Conservation (phyloP, 2,797 vertebrate species). For the Hippopotamyrus pictus region DNA sequence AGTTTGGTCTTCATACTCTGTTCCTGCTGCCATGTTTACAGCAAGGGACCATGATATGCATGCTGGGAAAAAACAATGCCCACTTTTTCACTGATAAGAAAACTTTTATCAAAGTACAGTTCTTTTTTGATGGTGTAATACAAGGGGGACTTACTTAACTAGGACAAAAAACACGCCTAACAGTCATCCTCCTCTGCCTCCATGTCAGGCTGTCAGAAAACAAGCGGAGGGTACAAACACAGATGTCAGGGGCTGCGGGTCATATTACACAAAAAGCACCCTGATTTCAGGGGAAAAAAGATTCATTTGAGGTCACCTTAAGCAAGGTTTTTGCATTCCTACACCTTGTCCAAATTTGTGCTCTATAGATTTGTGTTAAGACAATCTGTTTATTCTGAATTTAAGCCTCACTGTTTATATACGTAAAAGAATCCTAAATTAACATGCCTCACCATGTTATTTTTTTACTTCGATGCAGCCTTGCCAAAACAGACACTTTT, state of each 20-base stretch:
- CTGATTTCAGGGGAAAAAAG: not conserved
- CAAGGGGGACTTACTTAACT: slow-evolving; percentile 4
- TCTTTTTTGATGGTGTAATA: slow-evolving; percentile 1
- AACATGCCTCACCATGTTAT: slow-evolving; percentile 6
- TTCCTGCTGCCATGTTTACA: not conserved
- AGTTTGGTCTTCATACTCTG: not conserved
- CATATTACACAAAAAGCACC: not conserved
- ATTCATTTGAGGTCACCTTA: not conserved
- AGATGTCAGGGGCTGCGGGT: not conserved
- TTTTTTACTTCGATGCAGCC: not conserved
- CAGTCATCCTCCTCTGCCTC: not conserved
- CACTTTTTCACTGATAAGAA: slow-evolving; percentile 7
- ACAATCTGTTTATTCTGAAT: not conserved
- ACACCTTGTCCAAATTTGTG: not conserved
- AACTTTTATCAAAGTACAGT: not conserved
- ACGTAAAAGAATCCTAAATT: slow-evolving; percentile 15
- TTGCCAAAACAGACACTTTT: not conserved
- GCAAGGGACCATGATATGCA: not conserved
- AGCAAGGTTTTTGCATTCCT: not conserved
- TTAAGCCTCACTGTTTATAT: not conserved
- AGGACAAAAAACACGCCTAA: not conserved
- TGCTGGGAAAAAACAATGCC: not conserved
- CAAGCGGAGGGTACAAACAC: not conserved
- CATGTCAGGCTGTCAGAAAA: not conserved
- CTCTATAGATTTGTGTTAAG: not conserved